Evolutionary conservation across 2,888 invertebrate species (phyloP).

Genomic region (Drosophila crucigera): DNA sequence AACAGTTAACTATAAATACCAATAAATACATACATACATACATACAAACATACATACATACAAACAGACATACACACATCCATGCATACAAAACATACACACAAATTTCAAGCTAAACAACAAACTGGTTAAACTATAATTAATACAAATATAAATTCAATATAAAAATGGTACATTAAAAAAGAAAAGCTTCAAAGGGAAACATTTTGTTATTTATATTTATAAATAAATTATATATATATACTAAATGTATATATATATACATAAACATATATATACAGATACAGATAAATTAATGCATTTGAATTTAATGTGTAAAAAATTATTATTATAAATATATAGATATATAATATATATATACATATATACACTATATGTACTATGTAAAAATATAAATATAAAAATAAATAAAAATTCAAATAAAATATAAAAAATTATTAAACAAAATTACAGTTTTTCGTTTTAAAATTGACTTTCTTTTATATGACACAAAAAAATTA

Average conservation of each 20-base stretch:
- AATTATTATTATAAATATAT: constrained; percentile 67
- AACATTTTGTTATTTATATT: constrained; percentile 83
- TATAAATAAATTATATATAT: constrained; percentile 73
- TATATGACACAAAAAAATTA: not conserved
- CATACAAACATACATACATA: constrained; percentile 38
- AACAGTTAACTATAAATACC: constrained; percentile 60
- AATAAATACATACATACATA: constrained; percentile 25
- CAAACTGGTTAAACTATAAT: constrained; percentile 53
- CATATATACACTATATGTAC: constrained; percentile 56
- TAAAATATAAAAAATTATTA: constrained; percentile 27
- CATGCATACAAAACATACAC: constrained; percentile 33
- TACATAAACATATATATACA: constrained; percentile 69
- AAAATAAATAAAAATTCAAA: constrained; percentile 29
- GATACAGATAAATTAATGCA: constrained; percentile 62
- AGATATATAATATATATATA: constrained; percentile 50
- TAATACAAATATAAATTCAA: constrained; percentile 40
- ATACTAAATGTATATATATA: constrained; percentile 62
- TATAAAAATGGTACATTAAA: constrained; percentile 43
- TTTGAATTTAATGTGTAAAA: constrained; percentile 75
- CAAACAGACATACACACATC: constrained; percentile 36
- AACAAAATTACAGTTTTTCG: constrained; percentile 15
- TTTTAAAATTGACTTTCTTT: constrained; percentile 8
- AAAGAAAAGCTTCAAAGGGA: constrained; percentile 74
- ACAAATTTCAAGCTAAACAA: constrained; percentile 41
- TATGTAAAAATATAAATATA: constrained; percentile 57